Evolutionary conservation across 1,140 invertebrate genomes (phyloP).

Genomic region (Tetragonula clypearis): DNA sequence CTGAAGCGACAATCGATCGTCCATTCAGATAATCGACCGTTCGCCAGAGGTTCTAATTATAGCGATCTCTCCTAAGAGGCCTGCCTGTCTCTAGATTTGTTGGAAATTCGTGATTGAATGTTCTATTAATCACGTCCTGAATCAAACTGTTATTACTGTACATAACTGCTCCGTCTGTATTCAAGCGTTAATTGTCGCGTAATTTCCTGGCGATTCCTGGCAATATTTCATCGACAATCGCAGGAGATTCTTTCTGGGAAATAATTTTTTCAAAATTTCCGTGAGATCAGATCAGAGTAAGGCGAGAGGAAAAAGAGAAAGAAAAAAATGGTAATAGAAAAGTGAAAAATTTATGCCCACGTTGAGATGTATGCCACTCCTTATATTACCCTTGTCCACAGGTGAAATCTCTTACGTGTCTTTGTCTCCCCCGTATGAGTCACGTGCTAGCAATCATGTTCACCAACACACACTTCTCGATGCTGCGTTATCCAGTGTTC

Average conservation of each 20-base stretch:
- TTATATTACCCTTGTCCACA: background rate
- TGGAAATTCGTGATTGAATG: background rate
- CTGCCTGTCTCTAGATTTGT: background rate
- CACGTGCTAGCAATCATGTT: background rate
- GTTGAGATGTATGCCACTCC: background rate
- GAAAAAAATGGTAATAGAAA: too few relatives aligned
- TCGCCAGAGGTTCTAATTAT: background rate
- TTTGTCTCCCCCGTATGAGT: background rate
- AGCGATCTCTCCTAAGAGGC: background rate
- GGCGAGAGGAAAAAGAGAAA: too few relatives aligned
- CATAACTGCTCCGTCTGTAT: background rate
- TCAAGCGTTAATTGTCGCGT: background rate
- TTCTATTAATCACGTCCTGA: background rate
- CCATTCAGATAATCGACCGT: constrained; percentile 1
- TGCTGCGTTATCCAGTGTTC: background rate
- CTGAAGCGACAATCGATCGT: background rate
- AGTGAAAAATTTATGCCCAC: background rate
- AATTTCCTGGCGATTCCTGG: background rate
- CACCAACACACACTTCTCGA: background rate
- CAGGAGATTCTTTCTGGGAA: background rate
- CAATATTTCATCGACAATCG: background rate
- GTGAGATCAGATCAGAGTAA: background rate
- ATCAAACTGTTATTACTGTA: background rate
- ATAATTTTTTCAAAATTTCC: background rate
- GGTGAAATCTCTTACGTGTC: background rate